Evolutionary conservation across 2,797 vertebrate genomes (phyloP).

Genomic region (Naso thynnoides): DNA sequence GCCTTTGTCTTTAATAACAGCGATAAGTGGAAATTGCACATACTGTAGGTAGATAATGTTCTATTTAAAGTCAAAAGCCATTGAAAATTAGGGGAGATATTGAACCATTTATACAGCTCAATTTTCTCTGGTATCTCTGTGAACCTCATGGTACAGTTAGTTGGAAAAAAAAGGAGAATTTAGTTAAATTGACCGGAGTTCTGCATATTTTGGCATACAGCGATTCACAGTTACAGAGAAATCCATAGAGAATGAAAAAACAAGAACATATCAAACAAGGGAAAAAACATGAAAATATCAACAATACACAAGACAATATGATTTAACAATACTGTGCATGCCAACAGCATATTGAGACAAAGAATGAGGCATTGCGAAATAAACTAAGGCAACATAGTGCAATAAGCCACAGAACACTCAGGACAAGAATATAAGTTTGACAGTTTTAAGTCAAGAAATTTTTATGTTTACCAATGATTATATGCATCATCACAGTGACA

Average conservation of each 20-base stretch:
- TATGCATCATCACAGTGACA: too few relatives aligned
- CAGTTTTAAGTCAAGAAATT: slow-evolving; percentile 3
- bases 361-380: slow-evolving; percentile 25
- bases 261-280: slow-evolving; percentile 5
- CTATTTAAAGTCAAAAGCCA: slow-evolving; percentile 47
- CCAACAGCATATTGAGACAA: not conserved
- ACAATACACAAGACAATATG: slow-evolving; percentile 6
- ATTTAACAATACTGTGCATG: not conserved
- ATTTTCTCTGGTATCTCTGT: slow-evolving; percentile 27
- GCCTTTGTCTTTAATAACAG: slow-evolving; percentile 46
- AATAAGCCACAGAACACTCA: slow-evolving; percentile 5
- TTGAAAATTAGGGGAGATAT: slow-evolving; percentile 40
- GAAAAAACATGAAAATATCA: slow-evolving; percentile 15
- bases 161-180: slow-evolving; percentile 16
- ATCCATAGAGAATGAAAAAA: slow-evolving; percentile 7
- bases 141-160: not conserved
- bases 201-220: slow-evolving; percentile 12
- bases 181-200: slow-evolving; percentile 5
- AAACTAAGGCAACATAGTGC: slow-evolving; percentile 11
- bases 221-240: slow-evolving; percentile 16
- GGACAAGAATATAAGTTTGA: slow-evolving; percentile 7
- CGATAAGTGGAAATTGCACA: slow-evolving; percentile 52
- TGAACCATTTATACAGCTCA: slow-evolving; percentile 26
- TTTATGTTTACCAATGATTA: too few relatives aligned
- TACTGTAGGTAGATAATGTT: slow-evolving; percentile 44